Percentiles rank a stretch among this genome's conserved stretches.
phyloP scores from a whole-genome alignment of 2,797 vertebrate genomes.

The Chelon auratus region DNA sequence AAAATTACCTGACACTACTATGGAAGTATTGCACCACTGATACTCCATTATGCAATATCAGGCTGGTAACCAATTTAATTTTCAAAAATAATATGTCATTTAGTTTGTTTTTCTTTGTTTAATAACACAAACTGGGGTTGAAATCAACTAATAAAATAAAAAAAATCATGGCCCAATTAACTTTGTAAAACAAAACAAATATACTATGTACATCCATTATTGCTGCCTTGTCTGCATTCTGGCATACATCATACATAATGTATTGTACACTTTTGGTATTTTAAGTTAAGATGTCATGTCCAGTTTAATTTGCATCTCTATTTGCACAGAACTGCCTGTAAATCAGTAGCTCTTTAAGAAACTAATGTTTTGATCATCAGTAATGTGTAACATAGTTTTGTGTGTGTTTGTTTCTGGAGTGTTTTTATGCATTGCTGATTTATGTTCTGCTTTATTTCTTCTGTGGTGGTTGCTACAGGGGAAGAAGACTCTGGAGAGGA shows the following conservation, averaged over 20 bases:
- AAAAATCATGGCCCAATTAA: neutral
- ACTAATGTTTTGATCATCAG: neutral
- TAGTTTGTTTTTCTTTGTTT: neutral
- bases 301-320: neutral
- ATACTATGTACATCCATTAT: neutral
- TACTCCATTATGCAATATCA: neutral
- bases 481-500: constrained; percentile 90
- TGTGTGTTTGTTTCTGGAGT: constrained; percentile 4
- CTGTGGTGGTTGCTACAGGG: constrained; percentile 78
- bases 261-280: neutral
- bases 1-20: constrained; percentile 9
- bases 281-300: neutral
- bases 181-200: neutral
- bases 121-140: neutral
- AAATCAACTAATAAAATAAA: neutral
- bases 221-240: neutral
- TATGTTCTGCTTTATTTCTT: neutral
- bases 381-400: neutral
- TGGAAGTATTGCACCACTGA: neutral
- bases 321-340: neutral
- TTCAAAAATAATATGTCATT: neutral
- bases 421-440: neutral
- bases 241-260: constrained; percentile 7
- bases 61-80: neutral
- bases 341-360: neutral